Conservation (phyloP, 2,797 vertebrate genomes). For the Diglossa cyanea region DNA sequence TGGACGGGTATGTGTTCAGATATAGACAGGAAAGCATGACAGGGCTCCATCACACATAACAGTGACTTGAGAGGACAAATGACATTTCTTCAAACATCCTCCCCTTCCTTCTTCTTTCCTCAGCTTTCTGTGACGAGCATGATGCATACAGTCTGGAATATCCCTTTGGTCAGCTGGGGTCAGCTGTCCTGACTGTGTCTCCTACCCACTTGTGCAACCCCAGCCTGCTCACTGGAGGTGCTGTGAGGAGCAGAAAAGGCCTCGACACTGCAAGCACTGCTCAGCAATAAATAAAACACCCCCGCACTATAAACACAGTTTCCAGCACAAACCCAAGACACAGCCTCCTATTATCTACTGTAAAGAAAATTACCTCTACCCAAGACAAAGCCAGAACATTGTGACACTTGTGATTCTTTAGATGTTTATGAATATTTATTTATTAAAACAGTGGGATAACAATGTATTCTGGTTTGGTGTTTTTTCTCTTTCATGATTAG, state of each 20-base stretch:
- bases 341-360: background rate
- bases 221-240: background rate
- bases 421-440: background rate
- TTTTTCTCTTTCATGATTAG: background rate
- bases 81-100: fast-evolving
- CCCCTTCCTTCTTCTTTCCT: background rate
- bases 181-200: background rate
- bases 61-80: fast-evolving
- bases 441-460: background rate
- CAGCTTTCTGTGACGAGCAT: background rate
- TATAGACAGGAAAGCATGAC: background rate
- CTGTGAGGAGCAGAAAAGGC: background rate
- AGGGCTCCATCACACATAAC: background rate
- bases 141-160: background rate
- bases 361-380: background rate
- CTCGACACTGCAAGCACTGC: background rate
- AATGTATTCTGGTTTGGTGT: background rate
- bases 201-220: background rate
- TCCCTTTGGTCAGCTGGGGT: background rate
- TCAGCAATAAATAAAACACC: background rate
- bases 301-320: background rate
- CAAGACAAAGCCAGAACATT: background rate
- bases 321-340: background rate
- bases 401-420: background rate
- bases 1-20: background rate